A percentile compares a stretch with the other conserved stretches of the same genome.
Conservation (phyloP, 2,888 invertebrate species). For the Cantharis lateralis region DNA sequence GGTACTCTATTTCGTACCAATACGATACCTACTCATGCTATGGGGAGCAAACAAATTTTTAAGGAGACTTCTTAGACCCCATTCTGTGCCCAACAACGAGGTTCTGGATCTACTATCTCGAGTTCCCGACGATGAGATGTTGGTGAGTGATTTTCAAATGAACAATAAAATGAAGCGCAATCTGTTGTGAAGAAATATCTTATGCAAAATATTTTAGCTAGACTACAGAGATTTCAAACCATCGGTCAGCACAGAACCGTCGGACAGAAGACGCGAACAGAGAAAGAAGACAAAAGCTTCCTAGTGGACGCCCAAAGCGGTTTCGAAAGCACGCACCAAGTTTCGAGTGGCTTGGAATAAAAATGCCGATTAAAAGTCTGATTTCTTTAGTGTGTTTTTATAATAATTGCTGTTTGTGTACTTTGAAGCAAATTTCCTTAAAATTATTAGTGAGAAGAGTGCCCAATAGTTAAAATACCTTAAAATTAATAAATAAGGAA, state of each 20-base stretch:
- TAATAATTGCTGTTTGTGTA: conserved; percentile 18
- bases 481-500: background rate
- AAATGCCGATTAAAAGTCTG: conserved; percentile 36
- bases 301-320: conserved; percentile 56
- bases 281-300: conserved; percentile 73
- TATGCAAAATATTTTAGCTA: conserved; percentile 57
- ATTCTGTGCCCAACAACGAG: conserved; percentile 97
- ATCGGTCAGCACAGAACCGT: conserved; percentile 61
- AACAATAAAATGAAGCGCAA: background rate
- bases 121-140: conserved; percentile 91
- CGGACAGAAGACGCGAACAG: conserved; percentile 61
- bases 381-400: conserved; percentile 24
- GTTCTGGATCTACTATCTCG: conserved; percentile 91
- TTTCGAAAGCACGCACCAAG: conserved; percentile 41
- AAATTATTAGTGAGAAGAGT: conserved; percentile 29
- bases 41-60: conserved; percentile 97
- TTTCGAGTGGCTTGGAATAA: conserved; percentile 38
- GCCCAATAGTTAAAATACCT: conserved; percentile 22
- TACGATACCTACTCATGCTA: conserved; percentile 85
- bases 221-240: conserved; percentile 73
- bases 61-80: conserved; percentile 87
- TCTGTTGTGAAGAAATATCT: background rate
- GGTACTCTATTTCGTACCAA: conserved; percentile 86
- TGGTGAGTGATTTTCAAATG: conserved; percentile 67
- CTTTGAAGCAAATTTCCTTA: background rate